A percentile compares a stretch with the other conserved stretches of the same genome.
Conservation (phyloP, 2,888 invertebrate species). For the Cabera pusaria region DNA sequence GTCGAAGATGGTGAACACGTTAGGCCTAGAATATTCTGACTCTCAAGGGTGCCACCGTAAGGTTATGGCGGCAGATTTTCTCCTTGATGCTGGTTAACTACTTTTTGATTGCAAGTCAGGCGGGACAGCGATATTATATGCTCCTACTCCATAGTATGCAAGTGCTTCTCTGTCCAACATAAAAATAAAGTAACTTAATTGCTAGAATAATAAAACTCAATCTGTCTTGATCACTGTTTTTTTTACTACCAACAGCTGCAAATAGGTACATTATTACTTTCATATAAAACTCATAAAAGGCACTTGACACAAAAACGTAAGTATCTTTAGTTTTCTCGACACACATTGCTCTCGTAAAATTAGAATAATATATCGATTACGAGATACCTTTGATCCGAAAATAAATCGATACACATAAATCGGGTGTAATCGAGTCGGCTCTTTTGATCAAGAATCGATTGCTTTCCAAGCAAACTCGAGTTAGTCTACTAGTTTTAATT, state of each 20-base stretch:
- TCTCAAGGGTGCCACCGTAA: no score
- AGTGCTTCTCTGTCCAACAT: background rate
- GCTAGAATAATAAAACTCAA: no score
- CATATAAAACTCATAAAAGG: constrained; percentile 17
- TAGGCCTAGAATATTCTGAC: no score
- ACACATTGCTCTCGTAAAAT: constrained; percentile 21
- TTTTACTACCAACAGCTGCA: constrained; percentile 13
- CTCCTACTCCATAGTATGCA: constrained; percentile 2
- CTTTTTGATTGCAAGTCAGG: no score
- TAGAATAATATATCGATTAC: constrained; percentile 34
- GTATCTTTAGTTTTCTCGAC: constrained; percentile 16
- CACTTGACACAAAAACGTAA: constrained; percentile 34
- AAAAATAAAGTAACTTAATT: no score
- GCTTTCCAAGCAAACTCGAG: constrained; percentile 33
- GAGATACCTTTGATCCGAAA: constrained; percentile 57
- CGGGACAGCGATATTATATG: no score
- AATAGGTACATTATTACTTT: constrained; percentile 5
- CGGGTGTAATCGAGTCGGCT: constrained; percentile 50
- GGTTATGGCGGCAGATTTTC: no score
- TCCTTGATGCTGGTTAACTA: no score
- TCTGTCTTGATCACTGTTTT: no score
- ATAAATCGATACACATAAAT: constrained; percentile 51
- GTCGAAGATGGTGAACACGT: no score
- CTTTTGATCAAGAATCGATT: constrained; percentile 59
- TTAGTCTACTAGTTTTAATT: constrained; percentile 31